Evolutionary conservation across 2,888 invertebrate species (phyloP).

Genomic region (Mesorhabditis belari): DNA sequence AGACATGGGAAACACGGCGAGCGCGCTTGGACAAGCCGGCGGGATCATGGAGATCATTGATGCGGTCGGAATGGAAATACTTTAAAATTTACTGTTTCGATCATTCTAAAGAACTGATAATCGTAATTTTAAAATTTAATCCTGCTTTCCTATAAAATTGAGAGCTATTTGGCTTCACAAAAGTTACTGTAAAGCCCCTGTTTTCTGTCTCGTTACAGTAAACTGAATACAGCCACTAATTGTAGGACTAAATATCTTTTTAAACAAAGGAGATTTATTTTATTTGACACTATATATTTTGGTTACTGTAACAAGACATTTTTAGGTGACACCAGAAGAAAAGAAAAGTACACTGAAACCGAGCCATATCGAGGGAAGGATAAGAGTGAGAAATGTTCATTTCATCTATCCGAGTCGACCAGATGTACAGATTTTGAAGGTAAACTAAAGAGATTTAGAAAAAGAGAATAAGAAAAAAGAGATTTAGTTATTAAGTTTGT

Average conservation of each 20-base stretch:
- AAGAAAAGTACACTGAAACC: conserved; percentile 57
- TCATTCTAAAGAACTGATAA: no score
- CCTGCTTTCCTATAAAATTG: no score
- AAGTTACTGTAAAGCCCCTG: no score
- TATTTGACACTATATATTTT: no score
- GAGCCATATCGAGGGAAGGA: conserved; percentile 60
- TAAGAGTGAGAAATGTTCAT: conserved; percentile 65
- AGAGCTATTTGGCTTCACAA: no score
- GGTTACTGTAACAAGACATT: conserved; percentile 63
- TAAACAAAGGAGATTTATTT: no score
- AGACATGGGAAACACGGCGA: background rate
- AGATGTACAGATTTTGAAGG: conserved; percentile 64
- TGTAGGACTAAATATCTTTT: background rate
- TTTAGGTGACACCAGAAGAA: conserved; percentile 66
- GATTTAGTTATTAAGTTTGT: no score
- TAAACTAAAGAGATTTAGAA: no score
- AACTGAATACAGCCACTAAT: background rate
- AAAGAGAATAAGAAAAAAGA: no score
- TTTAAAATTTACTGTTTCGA: no score
- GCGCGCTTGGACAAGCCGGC: background rate
- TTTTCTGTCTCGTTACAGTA: background rate
- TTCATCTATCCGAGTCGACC: conserved; percentile 73
- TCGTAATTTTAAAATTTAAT: background rate
- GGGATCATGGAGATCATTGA: background rate
- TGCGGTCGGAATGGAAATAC: background rate